Evolutionary conservation across 2,888 invertebrate species (phyloP).

Genomic region (Anagyrus pseudococci): DNA sequence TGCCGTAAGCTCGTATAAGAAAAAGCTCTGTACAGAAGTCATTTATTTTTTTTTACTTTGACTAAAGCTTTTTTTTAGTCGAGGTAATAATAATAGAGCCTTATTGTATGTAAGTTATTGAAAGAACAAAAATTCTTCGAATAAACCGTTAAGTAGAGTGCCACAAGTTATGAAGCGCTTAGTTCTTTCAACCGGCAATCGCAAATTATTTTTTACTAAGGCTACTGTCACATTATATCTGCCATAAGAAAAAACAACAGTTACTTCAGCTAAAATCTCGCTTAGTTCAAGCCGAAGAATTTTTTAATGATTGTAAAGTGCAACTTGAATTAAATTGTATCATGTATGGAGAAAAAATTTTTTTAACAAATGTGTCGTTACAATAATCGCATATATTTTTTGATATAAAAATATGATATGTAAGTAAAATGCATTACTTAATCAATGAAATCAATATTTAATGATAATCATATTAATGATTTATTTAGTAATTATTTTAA

Average conservation of each 20-base stretch:
- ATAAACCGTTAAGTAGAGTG: slow-evolving; percentile 34
- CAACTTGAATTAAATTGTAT: slow-evolving; percentile 21
- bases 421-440: slow-evolving; percentile 18
- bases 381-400: slow-evolving; percentile 30
- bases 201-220: slow-evolving; percentile 33
- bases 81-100: slow-evolving; percentile 37
- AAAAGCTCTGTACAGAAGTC: slow-evolving; percentile 47
- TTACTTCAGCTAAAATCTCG: slow-evolving; percentile 25
- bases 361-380: slow-evolving; percentile 37
- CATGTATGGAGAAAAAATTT: slow-evolving; percentile 19
- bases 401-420: slow-evolving; percentile 24
- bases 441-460: slow-evolving; percentile 17
- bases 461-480: slow-evolving; percentile 14
- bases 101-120: slow-evolving; percentile 36
- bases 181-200: slow-evolving; percentile 30
- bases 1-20: slow-evolving; percentile 34
- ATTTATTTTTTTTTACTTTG: slow-evolving; percentile 38
- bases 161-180: slow-evolving; percentile 35
- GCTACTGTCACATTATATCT: slow-evolving; percentile 32
- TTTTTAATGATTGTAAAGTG: slow-evolving; percentile 15
- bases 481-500: slow-evolving; percentile 13
- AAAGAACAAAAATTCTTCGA: slow-evolving; percentile 28
- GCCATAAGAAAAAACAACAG: slow-evolving; percentile 34
- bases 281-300: slow-evolving; percentile 21
- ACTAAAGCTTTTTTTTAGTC: slow-evolving; percentile 35